A percentile compares a stretch with the other conserved stretches of the same genome.
Conservation (phyloP, 2,888 invertebrate genomes). For the Hirtodrosophila alboralis region DNA sequence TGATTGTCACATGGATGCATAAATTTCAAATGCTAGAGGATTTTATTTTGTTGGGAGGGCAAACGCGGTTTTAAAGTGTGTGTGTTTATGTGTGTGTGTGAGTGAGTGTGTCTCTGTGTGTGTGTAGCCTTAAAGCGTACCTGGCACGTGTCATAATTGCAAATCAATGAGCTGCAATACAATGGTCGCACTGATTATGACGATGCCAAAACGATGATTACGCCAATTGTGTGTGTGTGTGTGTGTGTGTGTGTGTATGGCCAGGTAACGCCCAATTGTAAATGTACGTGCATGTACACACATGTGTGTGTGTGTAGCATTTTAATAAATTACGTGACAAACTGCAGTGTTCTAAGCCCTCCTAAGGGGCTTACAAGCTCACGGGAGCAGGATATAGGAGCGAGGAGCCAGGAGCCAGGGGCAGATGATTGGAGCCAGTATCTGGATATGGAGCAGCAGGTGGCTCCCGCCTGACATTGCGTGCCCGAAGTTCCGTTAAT, state of each 20-base stretch:
- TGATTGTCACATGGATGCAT: conserved; percentile 28
- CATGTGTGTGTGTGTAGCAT: conserved; percentile 62
- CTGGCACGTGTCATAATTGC: conserved; percentile 76
- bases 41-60: background rate
- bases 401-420: too few relatives aligned
- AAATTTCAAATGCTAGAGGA: conserved; percentile 9
- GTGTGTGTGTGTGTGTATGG: conserved; percentile 22
- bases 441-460: conserved; percentile 56
- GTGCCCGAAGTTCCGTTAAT: conserved; percentile 67
- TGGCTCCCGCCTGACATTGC: conserved; percentile 41
- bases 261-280: conserved; percentile 16
- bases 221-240: conserved; percentile 63
- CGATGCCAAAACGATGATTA: conserved; percentile 75
- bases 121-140: conserved; percentile 33
- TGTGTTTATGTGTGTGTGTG: conserved; percentile 6
- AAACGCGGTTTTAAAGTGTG: conserved; percentile 6
- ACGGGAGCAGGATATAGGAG: too few relatives aligned
- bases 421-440: too few relatives aligned
- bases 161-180: conserved; percentile 76
- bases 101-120: conserved; percentile 10
- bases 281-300: conserved; percentile 30
- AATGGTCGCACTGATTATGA: conserved; percentile 72
- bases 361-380: conserved; percentile 21
- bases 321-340: conserved; percentile 80
- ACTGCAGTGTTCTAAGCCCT: conserved; percentile 62